Evolutionary conservation across 64 coral and sea anemone species (phyloP), one percentile per base, ranked within the genome.

Genomic region (Montipora foliosa): DNA sequence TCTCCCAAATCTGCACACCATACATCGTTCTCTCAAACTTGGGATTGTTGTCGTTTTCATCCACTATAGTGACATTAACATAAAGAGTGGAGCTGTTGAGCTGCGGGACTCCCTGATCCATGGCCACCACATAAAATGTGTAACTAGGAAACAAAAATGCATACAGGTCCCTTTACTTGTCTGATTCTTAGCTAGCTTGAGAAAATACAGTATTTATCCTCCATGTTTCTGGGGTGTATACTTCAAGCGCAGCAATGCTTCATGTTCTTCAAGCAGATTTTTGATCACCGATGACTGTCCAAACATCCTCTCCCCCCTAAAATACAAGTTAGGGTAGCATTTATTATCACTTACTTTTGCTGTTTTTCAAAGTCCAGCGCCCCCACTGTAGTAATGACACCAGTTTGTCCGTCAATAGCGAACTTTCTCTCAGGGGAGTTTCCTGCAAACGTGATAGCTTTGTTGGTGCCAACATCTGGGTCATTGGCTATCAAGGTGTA

Each of bases 11-110:
- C 14, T 93, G 49, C 9, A 82, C 91, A 16, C 75, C 78, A 62
- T 98, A 98, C 8, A 89, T 86, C 6, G 97, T 70, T 50, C 84
- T 71, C 3, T 75, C 78, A 72, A 98, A 98, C 22, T 85, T 80
- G 48, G 97, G 94, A 66, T 94, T 96, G 73, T 98, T 98, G 64
- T 95, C 94, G 51, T 98, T 94, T n/a, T 92, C 94, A 67, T 95
- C 90, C 20, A 96, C 94, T 8, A 98, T 15, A 51, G 91, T 83
- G 67, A 98, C 79, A 77, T 94, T 96, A 70, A 98, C 87, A 50
- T 94, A 81, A 17, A 98, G 47, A 9, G 83, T 94, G 10, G 94
- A 84, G n/a, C 97, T 96, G 68, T 96, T 95, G 8, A 96, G 89
- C 17, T 80, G 87, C 5, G 97, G 97, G 8, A n/a, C 22, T 3